Base-by-base conservation (phyloP, 2,888 invertebrate species). In the Orthonychiurus folsomi region DNA sequence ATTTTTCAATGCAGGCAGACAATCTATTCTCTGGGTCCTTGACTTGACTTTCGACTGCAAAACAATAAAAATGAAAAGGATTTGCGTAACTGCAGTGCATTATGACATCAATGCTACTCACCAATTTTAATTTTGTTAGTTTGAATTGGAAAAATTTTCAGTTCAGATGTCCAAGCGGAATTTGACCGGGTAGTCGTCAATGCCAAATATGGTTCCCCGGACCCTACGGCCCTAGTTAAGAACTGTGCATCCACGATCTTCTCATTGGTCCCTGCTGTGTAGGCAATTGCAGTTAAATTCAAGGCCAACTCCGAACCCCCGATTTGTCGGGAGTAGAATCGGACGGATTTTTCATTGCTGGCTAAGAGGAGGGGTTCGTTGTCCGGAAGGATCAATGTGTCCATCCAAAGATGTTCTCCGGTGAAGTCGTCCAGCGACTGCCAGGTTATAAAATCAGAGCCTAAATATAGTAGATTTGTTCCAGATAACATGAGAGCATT, bases 361-460 rank as follows among this genome's bases (percentile, higher is more conserved):
- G 60, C 62, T 1, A 71, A 18, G 2, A 71, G 48, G 3, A 65
- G 27, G 1, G 68, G 65, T 15, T 68, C 69, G 2, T 64, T 66
- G 18, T 65, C 60, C 1, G 66, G 63, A 1, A 66, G 52, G 21
- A 63, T 60, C 12, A 67, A 23, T 1, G 62, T 52, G 55, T 65
- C 64, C 27, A 72, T 50, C 1, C 61, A 54, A 1, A 70, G 23
- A 12, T 60, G 50, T 21, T 61, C 37, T 9, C 69, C 72, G n/a
- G 60, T 60, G 5, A 69, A 47, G 12, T 54, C 63, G 5, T 66
- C 65, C 26, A 72, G 58, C 21, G 63, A 60, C 54, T 72, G 70
- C 64, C 67, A 68, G 23, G 59, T 61, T 2, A 69, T 61, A 27
- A 72, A 72, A 37, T 70, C 67, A 60, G 64, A 63, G 9, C 66